A percentile compares a stretch with the other conserved stretches of the same genome.
Evolutionary conservation across 2,113 vertebrate genomes (phyloP).

Genomic region (Barbus barbus): DNA sequence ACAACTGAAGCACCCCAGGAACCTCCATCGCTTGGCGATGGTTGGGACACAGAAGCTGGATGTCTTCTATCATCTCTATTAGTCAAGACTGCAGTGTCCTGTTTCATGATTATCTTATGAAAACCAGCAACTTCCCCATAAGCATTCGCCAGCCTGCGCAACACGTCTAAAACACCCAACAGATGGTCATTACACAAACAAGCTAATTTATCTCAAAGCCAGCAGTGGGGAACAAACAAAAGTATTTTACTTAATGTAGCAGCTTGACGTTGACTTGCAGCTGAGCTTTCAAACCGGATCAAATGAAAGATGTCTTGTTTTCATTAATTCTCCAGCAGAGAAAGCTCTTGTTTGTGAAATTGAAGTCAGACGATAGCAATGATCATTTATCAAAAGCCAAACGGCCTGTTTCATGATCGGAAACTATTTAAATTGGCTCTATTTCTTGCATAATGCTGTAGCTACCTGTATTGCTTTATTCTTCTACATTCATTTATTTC

Average conservation of each 20-base stretch:
- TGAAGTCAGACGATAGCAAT: constrained; percentile 32
- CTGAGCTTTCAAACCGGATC: constrained; percentile 86
- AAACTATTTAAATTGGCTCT: background rate
- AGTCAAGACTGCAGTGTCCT: constrained; percentile 89
- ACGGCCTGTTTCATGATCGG: constrained; percentile 13
- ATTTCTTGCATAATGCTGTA: background rate
- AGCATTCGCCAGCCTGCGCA: constrained; percentile 12
- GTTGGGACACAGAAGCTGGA: constrained; percentile 69
- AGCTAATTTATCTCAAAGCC: constrained; percentile 86
- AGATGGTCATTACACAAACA: constrained; percentile 91
- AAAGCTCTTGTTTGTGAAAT: constrained; percentile 49
- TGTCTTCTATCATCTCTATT: constrained; percentile 88
- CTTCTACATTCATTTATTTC: background rate
- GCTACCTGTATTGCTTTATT: no score
- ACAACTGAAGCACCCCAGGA: constrained; percentile 61
- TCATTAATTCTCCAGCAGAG: constrained; percentile 83
- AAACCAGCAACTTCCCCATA: constrained; percentile 67
- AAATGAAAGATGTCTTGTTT: constrained; percentile 90
- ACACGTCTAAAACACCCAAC: constrained; percentile 94
- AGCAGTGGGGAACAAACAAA: constrained; percentile 84
- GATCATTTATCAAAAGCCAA: constrained; percentile 27
- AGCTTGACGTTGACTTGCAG: constrained; percentile 78
- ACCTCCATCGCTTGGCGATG: background rate
- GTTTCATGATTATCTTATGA: constrained; percentile 89
- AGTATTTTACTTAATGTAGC: constrained; percentile 88